A percentile compares a stretch with the other conserved stretches of the same genome.
Conservation (phyloP, 2,797 vertebrate genomes). For the Babyrousa celebensis region DNA sequence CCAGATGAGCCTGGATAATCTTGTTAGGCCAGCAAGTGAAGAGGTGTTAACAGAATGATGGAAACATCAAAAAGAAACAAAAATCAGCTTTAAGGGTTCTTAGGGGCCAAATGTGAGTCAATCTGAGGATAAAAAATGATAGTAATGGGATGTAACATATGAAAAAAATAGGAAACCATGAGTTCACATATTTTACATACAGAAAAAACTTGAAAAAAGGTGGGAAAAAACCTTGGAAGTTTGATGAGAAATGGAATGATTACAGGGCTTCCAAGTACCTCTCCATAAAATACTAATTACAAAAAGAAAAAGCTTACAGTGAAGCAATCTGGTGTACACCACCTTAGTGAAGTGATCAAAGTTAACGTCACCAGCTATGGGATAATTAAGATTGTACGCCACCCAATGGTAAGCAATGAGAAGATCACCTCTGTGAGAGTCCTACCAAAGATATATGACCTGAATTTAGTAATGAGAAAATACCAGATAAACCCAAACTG, state of each 20-base stretch:
- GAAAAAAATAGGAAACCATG: constrained; percentile 10
- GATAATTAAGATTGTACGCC: constrained; percentile 4
- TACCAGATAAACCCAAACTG: background rate
- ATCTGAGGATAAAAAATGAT: constrained; percentile 21
- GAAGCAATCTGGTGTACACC: background rate
- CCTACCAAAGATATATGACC: background rate
- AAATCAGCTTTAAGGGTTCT: constrained; percentile 30
- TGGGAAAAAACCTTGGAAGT: background rate
- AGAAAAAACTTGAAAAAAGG: background rate
- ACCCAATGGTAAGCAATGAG: background rate
- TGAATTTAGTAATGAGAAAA: background rate
- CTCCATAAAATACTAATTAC: constrained; percentile 17
- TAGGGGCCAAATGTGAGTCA: background rate
- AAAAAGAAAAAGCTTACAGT: background rate
- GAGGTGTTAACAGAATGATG: background rate
- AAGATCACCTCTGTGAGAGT: background rate
- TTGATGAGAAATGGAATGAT: background rate
- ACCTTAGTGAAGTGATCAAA: background rate
- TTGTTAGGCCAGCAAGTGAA: background rate
- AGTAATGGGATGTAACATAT: background rate
- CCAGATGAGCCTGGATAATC: constrained; percentile 1
- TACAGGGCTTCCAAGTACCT: constrained; percentile 22
- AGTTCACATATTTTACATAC: background rate
- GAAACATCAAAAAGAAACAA: background rate
- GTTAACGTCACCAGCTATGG: background rate